Percentiles rank a stretch among this genome's conserved stretches.
These are phyloP conservation scores for Pollachius pollachius DNA, from an alignment of 2,113 vertebrate species.

Conservation along the genomic window DNA sequence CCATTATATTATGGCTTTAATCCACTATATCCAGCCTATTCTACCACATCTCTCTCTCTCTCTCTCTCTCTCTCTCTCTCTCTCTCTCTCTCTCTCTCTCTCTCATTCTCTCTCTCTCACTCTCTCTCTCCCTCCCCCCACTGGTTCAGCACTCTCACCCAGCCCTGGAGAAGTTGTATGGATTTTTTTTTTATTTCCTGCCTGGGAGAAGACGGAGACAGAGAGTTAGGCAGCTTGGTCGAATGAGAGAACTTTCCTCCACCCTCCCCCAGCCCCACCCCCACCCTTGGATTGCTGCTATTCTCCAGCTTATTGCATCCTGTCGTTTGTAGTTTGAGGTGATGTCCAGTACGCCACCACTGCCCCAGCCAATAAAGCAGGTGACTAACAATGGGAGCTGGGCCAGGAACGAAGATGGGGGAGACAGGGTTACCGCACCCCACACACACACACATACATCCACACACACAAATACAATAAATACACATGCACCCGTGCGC, in stretches of 20 bases:
- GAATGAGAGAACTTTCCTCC: slow-evolving; percentile 96
- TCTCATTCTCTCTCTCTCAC: not conserved
- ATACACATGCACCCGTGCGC: too few relatives aligned
- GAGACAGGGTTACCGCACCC: slow-evolving; percentile 66
- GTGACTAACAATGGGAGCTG: slow-evolving; percentile 88
- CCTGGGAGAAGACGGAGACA: slow-evolving; percentile 96
- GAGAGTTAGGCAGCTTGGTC: slow-evolving; percentile 94
- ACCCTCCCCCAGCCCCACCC: not conserved
- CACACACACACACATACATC: slow-evolving; percentile 59
- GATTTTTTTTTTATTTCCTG: slow-evolving; percentile 99
- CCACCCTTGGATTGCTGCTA: slow-evolving; percentile 83
- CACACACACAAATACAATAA: too few relatives aligned
- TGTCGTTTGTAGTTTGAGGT: slow-evolving; percentile 97
- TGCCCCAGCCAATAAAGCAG: slow-evolving; percentile 90
- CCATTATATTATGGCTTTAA: slow-evolving; percentile 99
- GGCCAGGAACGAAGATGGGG: slow-evolving; percentile 73
- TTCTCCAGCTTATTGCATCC: slow-evolving; percentile 97
- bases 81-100: too few relatives aligned
- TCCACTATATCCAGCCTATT: slow-evolving; percentile 89
- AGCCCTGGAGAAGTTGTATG: slow-evolving; percentile 91
- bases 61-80: slow-evolving; percentile 73
- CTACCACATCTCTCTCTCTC: slow-evolving; percentile 79
- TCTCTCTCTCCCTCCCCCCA: slow-evolving; percentile 67
- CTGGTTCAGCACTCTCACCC: slow-evolving; percentile 89
- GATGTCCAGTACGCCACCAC: slow-evolving; percentile 90